These are phyloP conservation scores for Quadroppia sp. DNA, from an alignment of 2,888 invertebrate species.

Conservation along the genomic window DNA sequence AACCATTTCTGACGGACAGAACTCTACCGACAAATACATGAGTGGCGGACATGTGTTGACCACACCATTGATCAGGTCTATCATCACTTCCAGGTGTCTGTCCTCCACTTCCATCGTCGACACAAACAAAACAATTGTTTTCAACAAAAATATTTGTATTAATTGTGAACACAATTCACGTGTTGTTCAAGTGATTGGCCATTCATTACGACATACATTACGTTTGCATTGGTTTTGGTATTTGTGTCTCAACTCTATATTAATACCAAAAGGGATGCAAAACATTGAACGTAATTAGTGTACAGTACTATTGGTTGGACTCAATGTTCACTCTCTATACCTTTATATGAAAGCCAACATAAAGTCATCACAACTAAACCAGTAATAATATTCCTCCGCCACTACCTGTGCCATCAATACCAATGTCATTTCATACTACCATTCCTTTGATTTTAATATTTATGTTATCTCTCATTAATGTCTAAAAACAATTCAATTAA, in stretches of 20 bases:
- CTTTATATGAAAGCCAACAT: too few relatives aligned
- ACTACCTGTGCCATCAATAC: too few relatives aligned
- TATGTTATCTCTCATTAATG: too few relatives aligned
- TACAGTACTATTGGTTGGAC: too few relatives aligned
- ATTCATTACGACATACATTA: not conserved
- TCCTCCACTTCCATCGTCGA: constrained; percentile 23
- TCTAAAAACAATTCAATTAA: too few relatives aligned
- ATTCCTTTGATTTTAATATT: too few relatives aligned
- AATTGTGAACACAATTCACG: constrained; percentile 3
- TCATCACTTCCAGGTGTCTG: constrained; percentile 7
- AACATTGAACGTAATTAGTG: not conserved
- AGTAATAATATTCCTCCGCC: too few relatives aligned
- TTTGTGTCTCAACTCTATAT: not conserved
- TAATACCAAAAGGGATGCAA: not conserved
- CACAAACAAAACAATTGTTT: not conserved
- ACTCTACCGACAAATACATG: not conserved
- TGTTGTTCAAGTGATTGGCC: constrained; percentile 30
- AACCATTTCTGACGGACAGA: constrained; percentile 13
- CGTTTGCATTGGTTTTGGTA: not conserved
- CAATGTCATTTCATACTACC: too few relatives aligned
- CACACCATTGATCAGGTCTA: constrained; percentile 13
- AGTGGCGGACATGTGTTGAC: not conserved
- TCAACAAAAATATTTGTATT: not conserved
- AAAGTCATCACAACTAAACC: too few relatives aligned
- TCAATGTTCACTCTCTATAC: too few relatives aligned